phyloP scores from a whole-genome alignment of 2,797 vertebrate species.

The Rhinatrema bivittatum region DNA sequence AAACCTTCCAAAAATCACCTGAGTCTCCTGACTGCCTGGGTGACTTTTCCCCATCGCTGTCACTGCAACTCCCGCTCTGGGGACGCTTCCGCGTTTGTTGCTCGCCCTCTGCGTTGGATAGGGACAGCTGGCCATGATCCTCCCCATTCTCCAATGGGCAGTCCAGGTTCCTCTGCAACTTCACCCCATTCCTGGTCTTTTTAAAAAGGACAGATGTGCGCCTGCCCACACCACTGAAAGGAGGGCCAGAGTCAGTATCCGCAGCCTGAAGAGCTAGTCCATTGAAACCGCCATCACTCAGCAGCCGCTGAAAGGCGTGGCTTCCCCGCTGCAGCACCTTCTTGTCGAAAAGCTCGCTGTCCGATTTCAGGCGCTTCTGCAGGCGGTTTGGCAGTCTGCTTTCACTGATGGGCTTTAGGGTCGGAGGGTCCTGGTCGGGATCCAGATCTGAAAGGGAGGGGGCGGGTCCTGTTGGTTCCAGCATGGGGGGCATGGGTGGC shows the following conservation, averaged over 20 bases:
- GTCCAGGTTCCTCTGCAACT: constrained; percentile 73
- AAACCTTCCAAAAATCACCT: constrained; percentile 54
- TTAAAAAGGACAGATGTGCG: constrained; percentile 84
- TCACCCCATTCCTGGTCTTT: constrained; percentile 84
- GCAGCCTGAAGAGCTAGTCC: constrained; percentile 49
- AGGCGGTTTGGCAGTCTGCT: constrained; percentile 53
- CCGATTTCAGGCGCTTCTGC: constrained; percentile 67
- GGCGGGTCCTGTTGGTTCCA: constrained; percentile 84
- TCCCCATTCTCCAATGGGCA: constrained; percentile 64
- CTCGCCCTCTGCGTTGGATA: constrained; percentile 39
- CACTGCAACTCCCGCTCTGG: constrained; percentile 47
- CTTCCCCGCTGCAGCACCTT: constrained; percentile 54
- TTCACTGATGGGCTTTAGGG: constrained; percentile 79
- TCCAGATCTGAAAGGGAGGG: constrained; percentile 77
- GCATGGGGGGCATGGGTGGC: constrained; percentile 77
- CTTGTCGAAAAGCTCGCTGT: constrained; percentile 54
- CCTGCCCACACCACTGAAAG: constrained; percentile 69
- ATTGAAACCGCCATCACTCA: constrained; percentile 60
- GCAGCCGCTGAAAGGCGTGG: constrained; percentile 50
- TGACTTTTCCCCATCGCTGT: constrained; percentile 62
- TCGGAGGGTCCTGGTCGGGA: constrained; percentile 81
- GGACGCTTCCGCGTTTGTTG: constrained; percentile 52
- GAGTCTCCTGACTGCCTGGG: constrained; percentile 56
- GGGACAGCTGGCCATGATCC: constrained; percentile 41
- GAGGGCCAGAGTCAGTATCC: constrained; percentile 34